phyloP scores from a whole-genome alignment of 2,113 vertebrate species.

The Hemiscyllium ocellatum region DNA sequence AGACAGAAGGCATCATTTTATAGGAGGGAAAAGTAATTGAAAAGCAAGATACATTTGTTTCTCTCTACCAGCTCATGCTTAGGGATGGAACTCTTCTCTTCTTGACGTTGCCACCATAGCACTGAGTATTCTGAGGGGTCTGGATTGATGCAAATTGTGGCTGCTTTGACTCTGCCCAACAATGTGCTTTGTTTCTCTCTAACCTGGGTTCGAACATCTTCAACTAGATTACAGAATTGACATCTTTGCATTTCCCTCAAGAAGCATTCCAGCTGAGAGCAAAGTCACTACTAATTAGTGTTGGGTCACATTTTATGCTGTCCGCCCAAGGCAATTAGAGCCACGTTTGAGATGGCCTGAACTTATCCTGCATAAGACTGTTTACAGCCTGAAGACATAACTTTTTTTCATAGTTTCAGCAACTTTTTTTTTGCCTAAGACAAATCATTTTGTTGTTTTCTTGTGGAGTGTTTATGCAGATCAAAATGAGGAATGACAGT shows the following conservation, averaged over 20 bases:
- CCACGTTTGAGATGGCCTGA: neutral
- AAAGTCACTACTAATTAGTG: neutral
- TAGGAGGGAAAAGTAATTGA: neutral
- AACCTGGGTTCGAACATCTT: neutral
- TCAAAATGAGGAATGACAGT: slow-evolving; percentile 1
- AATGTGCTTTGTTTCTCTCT: neutral
- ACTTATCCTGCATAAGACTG: neutral
- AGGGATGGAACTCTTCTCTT: neutral
- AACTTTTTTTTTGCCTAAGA: neutral
- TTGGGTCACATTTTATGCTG: neutral
- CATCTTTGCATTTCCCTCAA: neutral
- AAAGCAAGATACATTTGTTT: neutral
- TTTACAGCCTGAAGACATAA: neutral
- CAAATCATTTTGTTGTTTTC: neutral
- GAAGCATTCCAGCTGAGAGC: neutral
- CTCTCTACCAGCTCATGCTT: neutral
- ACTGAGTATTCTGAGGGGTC: neutral
- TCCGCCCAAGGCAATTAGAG: too few relatives aligned
- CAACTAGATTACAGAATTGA: neutral
- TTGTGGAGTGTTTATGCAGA: neutral
- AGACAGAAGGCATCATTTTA: neutral
- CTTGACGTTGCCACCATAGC: neutral
- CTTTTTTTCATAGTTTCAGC: neutral
- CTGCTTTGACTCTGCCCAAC: neutral
- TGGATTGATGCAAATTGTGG: neutral